Base-by-base conservation (phyloP, 2,888 invertebrate species). In the Pecten maximus region DNA sequence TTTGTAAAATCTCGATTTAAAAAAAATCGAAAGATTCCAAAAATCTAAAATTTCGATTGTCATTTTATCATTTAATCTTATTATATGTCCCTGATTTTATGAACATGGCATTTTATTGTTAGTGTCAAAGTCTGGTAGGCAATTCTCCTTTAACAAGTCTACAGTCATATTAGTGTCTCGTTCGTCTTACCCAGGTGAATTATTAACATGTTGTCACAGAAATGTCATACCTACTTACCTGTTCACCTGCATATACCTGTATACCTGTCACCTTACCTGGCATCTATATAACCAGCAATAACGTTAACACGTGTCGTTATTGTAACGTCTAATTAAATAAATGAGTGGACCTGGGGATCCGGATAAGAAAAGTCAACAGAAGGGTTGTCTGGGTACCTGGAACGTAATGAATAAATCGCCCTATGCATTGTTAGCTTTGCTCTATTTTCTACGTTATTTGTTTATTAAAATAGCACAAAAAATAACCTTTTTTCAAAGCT, bases 251-350 rank as follows among this genome's bases (percentile, higher is more conserved):
- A 19, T 74, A 28, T 23, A 74, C 35, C 74, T 35, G 74, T 74
- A 74, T 74, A 74, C 28, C 28, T 74, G 74, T 23, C 74, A 74
- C 1, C 28, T 74, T 74, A 74, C 74, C 74, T 28, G 74, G 35
- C 74, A 74, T 74, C 74, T 35, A 4, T 28, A 74, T 74, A 74
- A 35, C 74, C 28, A 23, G 74, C 23, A 74, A 74, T 74, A 74
- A 74, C 28, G 0, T 54, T 74, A 74, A 74, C 74, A 74, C 74
- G 74, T 28, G 74, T 35, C 74, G 35, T 74, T 74, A 74, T 74
- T 74, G 74, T 74, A 74, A 12, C 74, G 74, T 35, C 28, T 74
- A 74, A 74, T 74, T 74, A 74, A 74, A 74, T 74, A 74, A 74
- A 74, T 23, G 74, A 35, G 35, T 15, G 74, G 74, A 35, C 2